Percentiles rank a stretch among this genome's conserved stretches.
Conservation (phyloP, 2,113 vertebrate species). For the Oreochromis tanganicae region DNA sequence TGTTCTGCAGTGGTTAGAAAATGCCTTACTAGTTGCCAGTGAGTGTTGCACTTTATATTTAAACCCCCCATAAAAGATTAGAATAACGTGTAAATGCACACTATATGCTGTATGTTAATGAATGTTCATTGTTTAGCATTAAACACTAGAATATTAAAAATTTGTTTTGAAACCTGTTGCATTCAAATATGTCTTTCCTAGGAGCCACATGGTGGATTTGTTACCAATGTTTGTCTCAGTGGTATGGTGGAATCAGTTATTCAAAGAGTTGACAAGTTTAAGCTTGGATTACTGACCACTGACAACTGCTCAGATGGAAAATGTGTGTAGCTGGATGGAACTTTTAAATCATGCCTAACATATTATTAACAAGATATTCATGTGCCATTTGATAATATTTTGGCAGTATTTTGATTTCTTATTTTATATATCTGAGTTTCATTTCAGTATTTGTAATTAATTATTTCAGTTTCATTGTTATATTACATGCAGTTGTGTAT, state of each 20-base stretch:
- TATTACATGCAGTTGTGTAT: background rate
- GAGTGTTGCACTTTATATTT: constrained; percentile 8
- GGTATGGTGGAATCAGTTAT: background rate
- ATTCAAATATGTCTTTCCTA: background rate
- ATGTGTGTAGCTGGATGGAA: background rate
- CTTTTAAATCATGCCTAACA: background rate
- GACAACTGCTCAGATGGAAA: background rate
- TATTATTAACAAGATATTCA: background rate
- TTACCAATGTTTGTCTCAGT: background rate
- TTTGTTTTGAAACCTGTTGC: background rate
- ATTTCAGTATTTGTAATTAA: background rate
- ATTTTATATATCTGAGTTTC: background rate
- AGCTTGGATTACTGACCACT: background rate
- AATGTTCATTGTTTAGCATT: background rate
- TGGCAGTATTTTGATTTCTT: background rate
- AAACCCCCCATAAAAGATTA: background rate
- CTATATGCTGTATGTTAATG: background rate
- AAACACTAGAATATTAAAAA: constrained; percentile 25
- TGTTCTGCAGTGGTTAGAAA: constrained; percentile 10
- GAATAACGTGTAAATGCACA: background rate
- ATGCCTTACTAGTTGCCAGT: background rate
- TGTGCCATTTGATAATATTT: background rate
- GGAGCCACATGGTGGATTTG: background rate
- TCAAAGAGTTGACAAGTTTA: background rate
- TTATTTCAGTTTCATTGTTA: background rate